These are phyloP conservation scores for Endomychus coccineus DNA, from an alignment of 2,888 invertebrate species.

Conservation along the genomic window DNA sequence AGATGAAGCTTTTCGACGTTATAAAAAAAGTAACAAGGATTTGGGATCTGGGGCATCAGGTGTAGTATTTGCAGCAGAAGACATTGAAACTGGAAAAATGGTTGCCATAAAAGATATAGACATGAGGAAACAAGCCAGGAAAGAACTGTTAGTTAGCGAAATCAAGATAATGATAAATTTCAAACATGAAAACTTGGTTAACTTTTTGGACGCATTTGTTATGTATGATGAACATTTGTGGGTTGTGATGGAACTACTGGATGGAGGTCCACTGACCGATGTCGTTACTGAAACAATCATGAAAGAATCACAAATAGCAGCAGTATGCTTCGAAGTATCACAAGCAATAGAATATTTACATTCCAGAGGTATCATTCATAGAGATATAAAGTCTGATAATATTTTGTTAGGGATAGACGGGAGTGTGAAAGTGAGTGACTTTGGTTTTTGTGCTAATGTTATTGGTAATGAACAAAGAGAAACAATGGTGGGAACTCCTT, in stretches of 20 bases:
- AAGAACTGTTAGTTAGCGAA: slow-evolving; percentile 92
- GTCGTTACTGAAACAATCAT: slow-evolving; percentile 96
- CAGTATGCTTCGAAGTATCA: slow-evolving; percentile 83
- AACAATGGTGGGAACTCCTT: slow-evolving; percentile 97
- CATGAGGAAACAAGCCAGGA: slow-evolving; percentile 88
- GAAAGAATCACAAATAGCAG: slow-evolving; percentile 95
- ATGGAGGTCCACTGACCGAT: slow-evolving; percentile 92
- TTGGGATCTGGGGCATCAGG: slow-evolving; percentile 91
- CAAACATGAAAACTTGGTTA: slow-evolving; percentile 90
- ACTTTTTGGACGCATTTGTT: slow-evolving; percentile 90
- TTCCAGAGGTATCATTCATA: slow-evolving; percentile 81
- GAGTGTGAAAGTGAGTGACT: slow-evolving; percentile 87
- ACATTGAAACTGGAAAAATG: slow-evolving; percentile 60
- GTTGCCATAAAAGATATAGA: slow-evolving; percentile 97
- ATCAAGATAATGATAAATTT: slow-evolving; percentile 87
- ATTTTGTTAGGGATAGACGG: slow-evolving; percentile 90
- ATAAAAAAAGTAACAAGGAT: slow-evolving; percentile 69
- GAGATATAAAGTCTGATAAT: slow-evolving; percentile 98
- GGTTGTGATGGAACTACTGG: slow-evolving; percentile 94
- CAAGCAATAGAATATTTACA: slow-evolving; percentile 87
- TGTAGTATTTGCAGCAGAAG: slow-evolving; percentile 83
- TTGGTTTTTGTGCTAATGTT: slow-evolving; percentile 97
- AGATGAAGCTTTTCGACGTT: slow-evolving; percentile 73
- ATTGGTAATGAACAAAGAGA: slow-evolving; percentile 90
- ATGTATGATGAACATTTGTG: slow-evolving; percentile 79